These are phyloP conservation scores for Eupithecia insigniata DNA, from an alignment of 2,888 invertebrate genomes.

Conservation along the genomic window DNA sequence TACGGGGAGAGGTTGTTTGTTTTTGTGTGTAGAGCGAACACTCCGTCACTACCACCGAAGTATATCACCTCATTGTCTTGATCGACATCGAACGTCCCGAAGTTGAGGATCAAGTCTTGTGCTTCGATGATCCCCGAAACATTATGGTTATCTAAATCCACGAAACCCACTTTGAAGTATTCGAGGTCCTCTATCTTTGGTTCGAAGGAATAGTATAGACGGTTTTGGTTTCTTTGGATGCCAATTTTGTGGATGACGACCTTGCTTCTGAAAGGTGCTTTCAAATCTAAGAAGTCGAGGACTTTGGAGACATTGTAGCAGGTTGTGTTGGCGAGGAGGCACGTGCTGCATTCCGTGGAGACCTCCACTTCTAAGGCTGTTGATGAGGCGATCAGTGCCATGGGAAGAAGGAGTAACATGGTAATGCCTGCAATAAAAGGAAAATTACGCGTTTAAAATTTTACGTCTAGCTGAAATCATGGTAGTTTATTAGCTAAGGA, in stretches of 20 bases:
- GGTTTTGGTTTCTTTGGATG: constrained; percentile 60
- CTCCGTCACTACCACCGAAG: constrained; percentile 70
- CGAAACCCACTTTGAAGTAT: constrained; percentile 70
- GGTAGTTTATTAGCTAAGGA: neutral
- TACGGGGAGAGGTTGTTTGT: constrained; percentile 57
- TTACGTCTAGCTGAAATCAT: neutral
- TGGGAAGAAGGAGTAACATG: constrained; percentile 55
- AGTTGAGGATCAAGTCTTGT: constrained; percentile 59
- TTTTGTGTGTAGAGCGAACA: constrained; percentile 61
- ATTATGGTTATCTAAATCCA: constrained; percentile 58
- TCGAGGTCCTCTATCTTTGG: constrained; percentile 67
- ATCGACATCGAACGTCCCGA: constrained; percentile 73
- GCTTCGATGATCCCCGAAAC: constrained; percentile 55
- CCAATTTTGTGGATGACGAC: constrained; percentile 69
- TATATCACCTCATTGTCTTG: constrained; percentile 67
- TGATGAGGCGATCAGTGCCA: constrained; percentile 49
- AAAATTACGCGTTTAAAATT: neutral
- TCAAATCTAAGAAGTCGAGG: constrained; percentile 54
- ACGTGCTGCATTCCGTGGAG: constrained; percentile 54
- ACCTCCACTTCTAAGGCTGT: constrained; percentile 44
- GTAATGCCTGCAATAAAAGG: constrained; percentile 47
- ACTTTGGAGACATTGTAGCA: constrained; percentile 67
- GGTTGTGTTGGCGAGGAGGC: constrained; percentile 58
- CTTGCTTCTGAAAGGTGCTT: constrained; percentile 65
- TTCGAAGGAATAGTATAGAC: constrained; percentile 70